These are phyloP conservation scores for Neelides sp. DNA, from an alignment of 1,140 invertebrate species.

Conservation along the genomic window DNA sequence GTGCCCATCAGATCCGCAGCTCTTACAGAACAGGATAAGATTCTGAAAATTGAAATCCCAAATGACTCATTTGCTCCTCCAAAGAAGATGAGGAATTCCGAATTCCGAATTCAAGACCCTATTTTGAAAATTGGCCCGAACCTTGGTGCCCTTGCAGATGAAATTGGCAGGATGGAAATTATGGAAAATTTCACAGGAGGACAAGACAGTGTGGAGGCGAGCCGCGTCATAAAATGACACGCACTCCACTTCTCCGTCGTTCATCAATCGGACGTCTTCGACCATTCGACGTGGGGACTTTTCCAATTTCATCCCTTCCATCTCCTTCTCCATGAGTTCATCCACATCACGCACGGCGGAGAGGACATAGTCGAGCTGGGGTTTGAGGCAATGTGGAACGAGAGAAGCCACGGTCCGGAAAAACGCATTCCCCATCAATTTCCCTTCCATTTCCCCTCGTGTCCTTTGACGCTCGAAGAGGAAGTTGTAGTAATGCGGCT, in stretches of 20 bases:
- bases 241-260: no score
- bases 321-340: background rate
- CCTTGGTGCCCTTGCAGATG: no score
- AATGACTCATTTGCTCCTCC: no score
- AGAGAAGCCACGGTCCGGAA: background rate
- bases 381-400: background rate
- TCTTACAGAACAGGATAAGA: constrained; percentile 39
- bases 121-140: constrained; percentile 16
- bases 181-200: constrained; percentile 22
- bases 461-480: background rate
- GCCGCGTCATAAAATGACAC: no score
- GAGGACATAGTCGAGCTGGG: background rate
- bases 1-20: constrained; percentile 45
- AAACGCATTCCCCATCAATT: background rate
- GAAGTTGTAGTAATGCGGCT: no score
- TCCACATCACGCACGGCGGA: background rate
- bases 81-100: background rate
- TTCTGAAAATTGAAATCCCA: constrained; percentile 33
- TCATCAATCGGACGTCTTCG: no score
- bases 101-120: background rate
- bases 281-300: no score
- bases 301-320: no score
- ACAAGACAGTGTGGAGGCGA: no score
- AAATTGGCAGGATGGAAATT: no score
- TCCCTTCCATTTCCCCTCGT: background rate